Percentiles rank a stretch among this genome's conserved stretches.
Conservation (phyloP, 2,797 vertebrate genomes). For the Ctenochaetus hawaiiensis region DNA sequence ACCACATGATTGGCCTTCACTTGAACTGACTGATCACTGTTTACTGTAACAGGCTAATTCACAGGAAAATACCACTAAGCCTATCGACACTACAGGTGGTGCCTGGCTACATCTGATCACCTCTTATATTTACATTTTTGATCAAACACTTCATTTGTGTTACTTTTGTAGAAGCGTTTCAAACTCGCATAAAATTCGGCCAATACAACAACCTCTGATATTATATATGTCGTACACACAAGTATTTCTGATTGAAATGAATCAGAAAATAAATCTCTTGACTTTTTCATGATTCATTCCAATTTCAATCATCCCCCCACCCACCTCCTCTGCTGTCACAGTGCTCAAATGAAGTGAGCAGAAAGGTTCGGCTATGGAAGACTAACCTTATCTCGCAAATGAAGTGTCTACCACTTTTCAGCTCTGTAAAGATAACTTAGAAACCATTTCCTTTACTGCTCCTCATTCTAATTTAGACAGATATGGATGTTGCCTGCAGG, state of each 20-base stretch:
- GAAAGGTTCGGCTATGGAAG: conserved; percentile 35
- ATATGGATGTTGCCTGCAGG: conserved; percentile 29
- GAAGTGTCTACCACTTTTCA: conserved; percentile 39
- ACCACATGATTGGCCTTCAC: conserved; percentile 43
- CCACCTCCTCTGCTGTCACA: conserved; percentile 15
- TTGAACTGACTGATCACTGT: conserved; percentile 41
- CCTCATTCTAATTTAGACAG: conserved; percentile 50
- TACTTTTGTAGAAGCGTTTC: conserved; percentile 2
- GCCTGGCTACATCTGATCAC: conserved; percentile 29
- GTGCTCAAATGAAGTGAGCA: conserved; percentile 24
- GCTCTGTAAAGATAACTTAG: conserved; percentile 38
- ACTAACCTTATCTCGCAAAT: conserved; percentile 62
- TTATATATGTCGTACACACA: not conserved
- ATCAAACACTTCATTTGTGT: conserved; percentile 18
- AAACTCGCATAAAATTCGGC: not conserved
- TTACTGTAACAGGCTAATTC: conserved; percentile 36
- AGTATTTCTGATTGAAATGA: not conserved
- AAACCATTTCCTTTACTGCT: conserved; percentile 34
- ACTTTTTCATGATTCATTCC: conserved; percentile 3
- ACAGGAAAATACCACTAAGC: conserved; percentile 20
- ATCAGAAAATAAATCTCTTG: not conserved
- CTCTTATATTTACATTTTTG: conserved; percentile 18
- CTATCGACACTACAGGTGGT: not conserved
- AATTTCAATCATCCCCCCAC: conserved; percentile 13
- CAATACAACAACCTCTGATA: conserved; percentile 13